Evolutionary conservation across 1,140 invertebrate genomes (phyloP), one percentile per base, ranked within the genome.

Genomic region (Elymnias hypermnestra): DNA sequence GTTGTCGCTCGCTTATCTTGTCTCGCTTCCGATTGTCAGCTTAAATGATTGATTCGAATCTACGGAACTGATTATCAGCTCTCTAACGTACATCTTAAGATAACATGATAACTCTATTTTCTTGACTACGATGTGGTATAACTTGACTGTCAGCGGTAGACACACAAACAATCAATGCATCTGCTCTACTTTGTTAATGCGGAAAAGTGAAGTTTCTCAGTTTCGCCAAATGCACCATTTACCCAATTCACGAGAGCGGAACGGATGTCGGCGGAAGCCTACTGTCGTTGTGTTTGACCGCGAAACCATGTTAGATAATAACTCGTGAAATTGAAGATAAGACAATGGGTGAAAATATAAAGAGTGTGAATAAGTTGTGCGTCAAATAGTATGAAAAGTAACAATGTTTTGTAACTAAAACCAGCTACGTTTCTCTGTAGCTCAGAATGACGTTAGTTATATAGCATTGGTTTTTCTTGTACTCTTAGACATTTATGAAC

Each of bases 161-260:
- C 60, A 72, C 72, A 63, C 59, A 35, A 62, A 73, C 21, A n/a
- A 44, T 1, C 22, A n/a, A 28, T n/a, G 14, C 23, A 18, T 7
- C n/a, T 31, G 50, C 19, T 50, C 40, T 33, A 49, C 29, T 57
- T 53, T 47, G 64, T 56, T 64, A 61, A 14, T 61, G 44, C 58
- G 52, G 68, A 65, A 79, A 79, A 81, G 76, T 79, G 74, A 79
- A 79, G 76, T 72, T 56, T 53, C 28, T 56, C 40, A 43, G 47
- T 58, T 74, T 83, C 66, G 69, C 63, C 69, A 67, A 78, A 74
- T 73, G 73, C 72, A 72, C 73, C 63, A 79, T 69, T 82, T 78
- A 79, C 67, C 72, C 53, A 74, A 77, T 73, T 82, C 71, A 77
- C 63, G 81, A 81, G 75, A 84, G 81, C 77, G 81, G 72, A 84